Percentiles rank a stretch among this genome's conserved stretches.
Evolutionary conservation across 2,797 vertebrate species (phyloP).

Genomic region (Acanthurus leucopareius): DNA sequence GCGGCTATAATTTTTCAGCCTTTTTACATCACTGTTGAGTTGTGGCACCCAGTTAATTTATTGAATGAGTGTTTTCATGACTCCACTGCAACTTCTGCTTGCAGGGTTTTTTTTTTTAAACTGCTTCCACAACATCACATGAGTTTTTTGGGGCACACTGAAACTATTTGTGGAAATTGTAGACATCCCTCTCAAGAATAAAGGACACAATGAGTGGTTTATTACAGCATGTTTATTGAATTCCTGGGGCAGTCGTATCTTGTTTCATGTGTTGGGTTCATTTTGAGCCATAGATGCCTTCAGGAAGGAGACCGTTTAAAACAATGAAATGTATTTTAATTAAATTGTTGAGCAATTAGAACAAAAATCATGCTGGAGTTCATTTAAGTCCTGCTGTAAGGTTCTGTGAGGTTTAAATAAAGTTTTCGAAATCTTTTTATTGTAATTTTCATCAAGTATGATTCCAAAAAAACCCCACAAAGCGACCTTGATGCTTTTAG

Average conservation of each 20-base stretch:
- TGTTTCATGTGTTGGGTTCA: conserved; percentile 33
- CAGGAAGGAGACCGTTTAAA: conserved; percentile 24
- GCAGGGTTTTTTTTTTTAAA: neutral
- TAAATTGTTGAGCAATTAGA: conserved; percentile 16
- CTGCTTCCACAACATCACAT: conserved; percentile 26
- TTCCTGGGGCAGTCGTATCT: conserved; percentile 43
- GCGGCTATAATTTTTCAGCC: conserved; percentile 21
- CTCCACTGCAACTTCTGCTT: conserved; percentile 6
- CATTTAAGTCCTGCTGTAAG: neutral
- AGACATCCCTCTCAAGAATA: conserved; percentile 16
- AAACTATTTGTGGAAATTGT: conserved; percentile 5
- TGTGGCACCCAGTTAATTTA: conserved; percentile 31
- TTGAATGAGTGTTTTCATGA: conserved; percentile 49
- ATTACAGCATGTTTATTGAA: conserved; percentile 45
- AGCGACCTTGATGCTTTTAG: conserved; percentile 2
- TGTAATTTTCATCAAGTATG: neutral
- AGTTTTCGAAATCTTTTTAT: conserved; percentile 5
- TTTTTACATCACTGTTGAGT: conserved; percentile 17
- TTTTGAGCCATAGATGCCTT: conserved; percentile 20
- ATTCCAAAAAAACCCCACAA: conserved; percentile 4
- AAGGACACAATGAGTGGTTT: conserved; percentile 39
- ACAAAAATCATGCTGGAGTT: neutral
- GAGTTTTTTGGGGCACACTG: conserved; percentile 13
- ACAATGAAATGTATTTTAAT: conserved; percentile 38
- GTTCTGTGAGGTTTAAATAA: neutral